A percentile compares a stretch with the other conserved stretches of the same genome.
Evolutionary conservation across 2,113 vertebrate genomes (phyloP).

Genomic region (Percopsis transmontana): DNA sequence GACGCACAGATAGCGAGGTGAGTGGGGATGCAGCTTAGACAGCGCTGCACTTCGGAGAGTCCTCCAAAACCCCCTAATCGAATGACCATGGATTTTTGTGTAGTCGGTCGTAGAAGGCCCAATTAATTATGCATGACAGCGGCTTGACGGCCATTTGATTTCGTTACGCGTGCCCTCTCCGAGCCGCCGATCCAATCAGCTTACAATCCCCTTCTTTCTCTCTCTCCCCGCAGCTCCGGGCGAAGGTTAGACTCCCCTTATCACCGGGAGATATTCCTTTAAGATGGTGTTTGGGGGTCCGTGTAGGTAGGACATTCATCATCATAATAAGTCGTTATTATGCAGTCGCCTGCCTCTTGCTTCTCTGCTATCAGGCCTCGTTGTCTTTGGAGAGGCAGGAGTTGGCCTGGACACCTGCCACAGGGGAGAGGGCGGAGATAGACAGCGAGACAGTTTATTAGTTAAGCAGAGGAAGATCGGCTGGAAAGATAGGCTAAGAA

Average conservation of each 20-base stretch:
- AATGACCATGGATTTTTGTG: conserved; percentile 97
- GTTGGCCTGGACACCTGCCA: conserved; percentile 68
- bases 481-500: conserved; percentile 22
- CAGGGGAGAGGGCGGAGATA: conserved; percentile 15
- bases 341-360: conserved; percentile 48
- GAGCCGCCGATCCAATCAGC: conserved; percentile 89
- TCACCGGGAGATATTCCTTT: conserved; percentile 69
- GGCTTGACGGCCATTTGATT: conserved; percentile 92
- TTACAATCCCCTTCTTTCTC: conserved; percentile 72
- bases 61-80: conserved; percentile 89
- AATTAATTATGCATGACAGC: conserved; percentile 99
- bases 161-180: conserved; percentile 82
- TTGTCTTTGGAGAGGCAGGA: conserved; percentile 49
- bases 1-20: conserved; percentile 55
- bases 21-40: conserved; percentile 62
- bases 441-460: conserved; percentile 40
- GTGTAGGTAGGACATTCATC: conserved; percentile 72
- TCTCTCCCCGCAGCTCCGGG: conserved; percentile 6
- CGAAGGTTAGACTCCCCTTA: conserved; percentile 83
- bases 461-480: conserved; percentile 17
- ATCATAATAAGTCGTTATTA: conserved; percentile 75
- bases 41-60: conserved; percentile 84
- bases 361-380: conserved; percentile 62
- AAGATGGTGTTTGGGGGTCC: conserved; percentile 69
- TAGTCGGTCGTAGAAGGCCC: conserved; percentile 82